These are phyloP conservation scores for Myanophis thanlyinensis DNA, from an alignment of 2,113 vertebrate genomes.

Conservation along the genomic window DNA sequence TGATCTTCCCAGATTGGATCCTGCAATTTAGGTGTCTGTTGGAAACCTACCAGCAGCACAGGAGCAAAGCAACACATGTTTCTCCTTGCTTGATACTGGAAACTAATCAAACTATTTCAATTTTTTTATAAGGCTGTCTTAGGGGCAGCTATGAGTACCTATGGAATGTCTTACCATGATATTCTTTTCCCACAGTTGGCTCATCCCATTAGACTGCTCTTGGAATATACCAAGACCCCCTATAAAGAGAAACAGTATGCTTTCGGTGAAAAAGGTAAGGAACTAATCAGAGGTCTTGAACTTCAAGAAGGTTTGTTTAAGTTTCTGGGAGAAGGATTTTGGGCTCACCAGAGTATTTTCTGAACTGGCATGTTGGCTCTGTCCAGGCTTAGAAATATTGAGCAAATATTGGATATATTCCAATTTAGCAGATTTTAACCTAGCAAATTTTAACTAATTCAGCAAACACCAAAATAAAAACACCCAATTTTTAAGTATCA, in stretches of 20 bases:
- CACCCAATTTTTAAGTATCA: background rate
- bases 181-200: conserved; percentile 63
- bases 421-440: too few relatives aligned
- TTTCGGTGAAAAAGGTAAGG: conserved; percentile 73
- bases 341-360: background rate
- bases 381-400: background rate
- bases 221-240: conserved; percentile 76
- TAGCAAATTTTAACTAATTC: too few relatives aligned
- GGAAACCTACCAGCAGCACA: background rate
- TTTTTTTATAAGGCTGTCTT: background rate
- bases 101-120: background rate
- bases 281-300: background rate
- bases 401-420: background rate
- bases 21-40: background rate
- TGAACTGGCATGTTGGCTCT: background rate
- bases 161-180: background rate
- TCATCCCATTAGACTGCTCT: conserved; percentile 74
- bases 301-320: background rate
- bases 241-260: conserved; percentile 76
- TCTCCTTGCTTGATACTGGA: background rate
- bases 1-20: background rate
- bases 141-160: background rate
- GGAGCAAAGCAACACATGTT: too few relatives aligned
- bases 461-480: background rate
- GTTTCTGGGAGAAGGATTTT: background rate